Percentiles rank a stretch among this genome's conserved stretches.
Conservation (phyloP, 1,140 invertebrate genomes). For the Drosophila leontia region DNA sequence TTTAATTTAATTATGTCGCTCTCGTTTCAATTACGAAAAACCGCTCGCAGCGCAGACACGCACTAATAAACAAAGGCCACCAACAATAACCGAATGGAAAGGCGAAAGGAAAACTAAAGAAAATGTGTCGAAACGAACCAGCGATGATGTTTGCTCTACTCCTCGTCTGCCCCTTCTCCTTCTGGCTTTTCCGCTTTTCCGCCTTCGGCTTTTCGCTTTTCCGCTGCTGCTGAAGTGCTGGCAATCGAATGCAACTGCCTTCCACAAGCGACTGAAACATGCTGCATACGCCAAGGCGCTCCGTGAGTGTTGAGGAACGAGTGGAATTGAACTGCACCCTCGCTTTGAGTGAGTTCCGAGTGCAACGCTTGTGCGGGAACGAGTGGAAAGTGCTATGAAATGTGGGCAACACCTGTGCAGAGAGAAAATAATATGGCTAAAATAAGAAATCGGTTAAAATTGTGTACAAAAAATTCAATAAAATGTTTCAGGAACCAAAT, state of each 20-base stretch:
- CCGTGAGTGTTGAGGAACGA: conserved; percentile 32
- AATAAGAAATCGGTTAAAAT: too few species aligned
- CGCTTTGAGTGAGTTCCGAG: conserved; percentile 31
- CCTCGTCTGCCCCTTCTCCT: conserved; percentile 18
- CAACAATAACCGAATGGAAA: conserved; percentile 66
- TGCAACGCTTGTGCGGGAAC: conserved; percentile 50
- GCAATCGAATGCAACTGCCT: conserved; percentile 67
- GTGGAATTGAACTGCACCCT: conserved; percentile 6
- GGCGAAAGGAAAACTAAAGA: conserved; percentile 25
- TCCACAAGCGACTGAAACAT: conserved; percentile 56
- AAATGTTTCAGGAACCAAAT: neutral
- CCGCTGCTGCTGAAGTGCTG: conserved; percentile 44
- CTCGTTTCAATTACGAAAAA: conserved; percentile 68
- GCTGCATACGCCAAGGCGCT: conserved; percentile 57
- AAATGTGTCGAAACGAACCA: conserved; percentile 41
- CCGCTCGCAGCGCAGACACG: conserved; percentile 71
- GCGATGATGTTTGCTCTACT: conserved; percentile 19
- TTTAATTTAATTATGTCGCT: conserved; percentile 81
- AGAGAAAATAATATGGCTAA: neutral
- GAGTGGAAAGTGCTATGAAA: conserved; percentile 6
- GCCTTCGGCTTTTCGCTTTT: conserved; percentile 31
- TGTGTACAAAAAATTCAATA: neutral
- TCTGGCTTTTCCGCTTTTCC: conserved; percentile 5
- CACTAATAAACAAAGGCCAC: conserved; percentile 76
- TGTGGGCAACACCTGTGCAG: conserved; percentile 41